Conservation (phyloP, 2,113 vertebrate species). For the Platysternon megacephalum region DNA sequence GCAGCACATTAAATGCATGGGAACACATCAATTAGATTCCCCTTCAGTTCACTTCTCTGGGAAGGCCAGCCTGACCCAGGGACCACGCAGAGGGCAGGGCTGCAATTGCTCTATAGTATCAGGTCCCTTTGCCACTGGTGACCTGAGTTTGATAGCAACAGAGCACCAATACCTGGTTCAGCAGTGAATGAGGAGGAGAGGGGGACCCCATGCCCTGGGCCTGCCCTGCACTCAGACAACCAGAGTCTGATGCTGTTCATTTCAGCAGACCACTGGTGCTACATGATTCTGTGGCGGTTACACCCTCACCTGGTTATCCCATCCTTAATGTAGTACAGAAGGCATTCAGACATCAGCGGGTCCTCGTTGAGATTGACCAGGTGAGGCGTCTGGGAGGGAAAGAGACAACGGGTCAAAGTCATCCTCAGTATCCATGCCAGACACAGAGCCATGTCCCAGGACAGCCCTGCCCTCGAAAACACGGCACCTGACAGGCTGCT, state of each 20-base stretch:
- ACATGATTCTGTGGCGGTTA: rapidly evolving
- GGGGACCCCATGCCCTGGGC: not conserved
- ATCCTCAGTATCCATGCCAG: rapidly evolving
- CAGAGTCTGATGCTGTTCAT: not conserved
- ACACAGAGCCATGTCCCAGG: not conserved
- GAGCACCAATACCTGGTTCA: not conserved
- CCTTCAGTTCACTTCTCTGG: not conserved
- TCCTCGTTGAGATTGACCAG: slow-evolving; percentile 98
- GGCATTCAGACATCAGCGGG: slow-evolving; percentile 97
- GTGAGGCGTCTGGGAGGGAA: slow-evolving; percentile 88
- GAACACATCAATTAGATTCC: not conserved
- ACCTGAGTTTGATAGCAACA: not conserved
- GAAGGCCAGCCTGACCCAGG: not conserved
- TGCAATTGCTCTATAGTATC: not conserved
- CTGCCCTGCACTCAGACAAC: not conserved
- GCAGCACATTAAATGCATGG: not conserved
- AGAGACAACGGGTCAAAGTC: not conserved
- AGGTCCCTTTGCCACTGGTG: not conserved
- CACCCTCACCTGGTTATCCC: slow-evolving; percentile 90
- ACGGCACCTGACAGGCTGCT: not conserved
- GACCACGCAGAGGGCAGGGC: not conserved
- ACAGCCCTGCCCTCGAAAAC: not conserved
- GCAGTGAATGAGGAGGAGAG: too few species aligned
- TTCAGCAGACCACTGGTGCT: not conserved
- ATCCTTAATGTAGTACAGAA: slow-evolving; percentile 98